Evolutionary conservation across 1,140 invertebrate genomes (phyloP), one percentile per base, ranked within the genome.

Genomic region (Harlomillsia oculata): DNA sequence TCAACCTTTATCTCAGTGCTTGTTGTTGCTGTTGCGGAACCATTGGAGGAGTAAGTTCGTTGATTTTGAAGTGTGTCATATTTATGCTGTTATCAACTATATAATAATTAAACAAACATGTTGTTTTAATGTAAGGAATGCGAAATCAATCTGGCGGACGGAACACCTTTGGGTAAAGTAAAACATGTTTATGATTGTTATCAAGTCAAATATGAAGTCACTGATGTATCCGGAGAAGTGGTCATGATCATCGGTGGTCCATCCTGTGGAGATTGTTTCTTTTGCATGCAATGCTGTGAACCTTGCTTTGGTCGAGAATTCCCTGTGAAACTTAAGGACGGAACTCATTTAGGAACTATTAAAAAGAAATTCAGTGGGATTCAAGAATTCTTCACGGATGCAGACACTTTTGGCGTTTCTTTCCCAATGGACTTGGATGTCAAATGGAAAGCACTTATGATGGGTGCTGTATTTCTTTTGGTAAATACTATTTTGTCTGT

Each of bases 351-450:
- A 6, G 74, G 74, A 1, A 60, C 58, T 29, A 72, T 76, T 16
- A 59, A 67, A 9, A 76, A 76, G 52, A 68, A 74, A 59, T 75
- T 72, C 70, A 52, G 69, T 16, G 74, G 74, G 3, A 53, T 68
- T 14, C 66, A 68, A 54, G 74, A 76, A 64, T 41, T 67, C 6
- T 69, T 74, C 44, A 75, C 74, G 6, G 30, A 52, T 39, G 51
- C 51, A 5, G 51, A 72, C 82, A 78, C 81, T 63, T 89, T 88
- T 71, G 83, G 82, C 34, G 80, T 89, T 18, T 76, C 74, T 3
- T 89, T 89, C 70, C 86, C 86, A 1, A 72, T 82, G 66, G 84
- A 89, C 69, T 71, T 91, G 55, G 83, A 87, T 67, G 83, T 87
- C 11, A 80, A 80, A 64, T 82, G 87, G 67, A 91, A 90, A 69